Base-by-base conservation (phyloP, 2,113 vertebrate species). In the Heterochromis multidens region DNA sequence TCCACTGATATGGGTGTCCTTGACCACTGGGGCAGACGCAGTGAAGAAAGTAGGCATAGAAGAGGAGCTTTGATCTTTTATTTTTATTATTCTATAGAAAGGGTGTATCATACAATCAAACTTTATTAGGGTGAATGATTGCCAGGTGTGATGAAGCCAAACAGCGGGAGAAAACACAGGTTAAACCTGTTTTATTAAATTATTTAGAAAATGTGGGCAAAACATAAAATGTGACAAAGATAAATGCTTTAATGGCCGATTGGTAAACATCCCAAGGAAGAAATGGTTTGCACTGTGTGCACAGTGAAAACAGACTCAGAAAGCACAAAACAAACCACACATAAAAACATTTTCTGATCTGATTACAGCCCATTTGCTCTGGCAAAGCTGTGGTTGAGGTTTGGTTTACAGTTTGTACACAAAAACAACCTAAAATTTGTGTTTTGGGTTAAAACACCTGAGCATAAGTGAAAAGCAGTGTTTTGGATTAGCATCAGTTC, bases 1-100 rank as follows among this genome's bases (percentile, higher is more conserved):
- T 87, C 89, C 86, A 89, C 93, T 95, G 94, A 96, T 95, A 94
- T 27, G 89, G 78, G 92, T 94, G 95, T 96, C 95, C 95, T 96
- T 96, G 96, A 96, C 94, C 94, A 95, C 88, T 62, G 88, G 91
- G 92, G 91, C 89, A 90, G 82, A 93, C 23, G 76, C 84, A 91
- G 33, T 79, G 85, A 85, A 80, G 17, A 25, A 79, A 79, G 80
- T 81, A 82, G 85, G 40, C 58, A 80, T 70, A 61, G 54, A 78
- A 78, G 80, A 52, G 79, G 43, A 62, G 67, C 33, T 58, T 80
- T 81, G 14, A 67, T 87, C 17, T 78, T 80, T 80, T 72, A 7
- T 80, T 81, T 83, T 57, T 52, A 43, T 59, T 57, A 85, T 77
- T 61, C 13, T 29, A 17, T 27, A 17, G 40, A 80, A 52, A 79